phyloP scores from a whole-genome alignment of 2,797 vertebrate genomes.

The Gymnodraco acuticeps region DNA sequence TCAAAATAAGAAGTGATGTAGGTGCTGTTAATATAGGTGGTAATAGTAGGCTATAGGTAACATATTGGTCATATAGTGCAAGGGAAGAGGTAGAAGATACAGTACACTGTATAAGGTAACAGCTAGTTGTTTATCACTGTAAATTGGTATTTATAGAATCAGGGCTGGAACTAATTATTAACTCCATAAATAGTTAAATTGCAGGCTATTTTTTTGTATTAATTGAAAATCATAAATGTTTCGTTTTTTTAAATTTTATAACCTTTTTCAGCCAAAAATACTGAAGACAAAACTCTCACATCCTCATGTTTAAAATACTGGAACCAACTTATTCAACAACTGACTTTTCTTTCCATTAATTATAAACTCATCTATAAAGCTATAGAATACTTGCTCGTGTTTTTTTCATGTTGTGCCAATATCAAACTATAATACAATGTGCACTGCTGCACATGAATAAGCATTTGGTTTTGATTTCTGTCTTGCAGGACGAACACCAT shows the following conservation, averaged over 20 bases:
- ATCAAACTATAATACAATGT: neutral
- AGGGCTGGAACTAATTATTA: neutral
- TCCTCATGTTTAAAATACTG: neutral
- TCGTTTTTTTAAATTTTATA: too few species aligned
- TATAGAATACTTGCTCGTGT: neutral
- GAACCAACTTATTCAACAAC: neutral
- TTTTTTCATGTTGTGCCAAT: neutral
- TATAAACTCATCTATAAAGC: neutral
- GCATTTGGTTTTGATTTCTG: neutral
- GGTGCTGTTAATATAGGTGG: neutral
- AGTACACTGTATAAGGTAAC: neutral
- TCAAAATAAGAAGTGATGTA: neutral
- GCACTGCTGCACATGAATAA: neutral
- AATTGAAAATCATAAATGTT: neutral
- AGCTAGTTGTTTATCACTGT: neutral
- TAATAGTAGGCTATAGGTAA: neutral
- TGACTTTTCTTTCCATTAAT: neutral
- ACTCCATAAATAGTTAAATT: neutral
- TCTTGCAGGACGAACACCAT: slow-evolving; percentile 19
- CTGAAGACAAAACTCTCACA: too few species aligned
- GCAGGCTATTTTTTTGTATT: neutral
- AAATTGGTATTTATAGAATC: neutral
- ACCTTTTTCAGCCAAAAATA: too few species aligned
- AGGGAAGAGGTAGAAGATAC: neutral
- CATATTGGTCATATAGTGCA: neutral